Conservation (phyloP, 2,888 invertebrate species). For the Ryuthela nishihirai region DNA sequence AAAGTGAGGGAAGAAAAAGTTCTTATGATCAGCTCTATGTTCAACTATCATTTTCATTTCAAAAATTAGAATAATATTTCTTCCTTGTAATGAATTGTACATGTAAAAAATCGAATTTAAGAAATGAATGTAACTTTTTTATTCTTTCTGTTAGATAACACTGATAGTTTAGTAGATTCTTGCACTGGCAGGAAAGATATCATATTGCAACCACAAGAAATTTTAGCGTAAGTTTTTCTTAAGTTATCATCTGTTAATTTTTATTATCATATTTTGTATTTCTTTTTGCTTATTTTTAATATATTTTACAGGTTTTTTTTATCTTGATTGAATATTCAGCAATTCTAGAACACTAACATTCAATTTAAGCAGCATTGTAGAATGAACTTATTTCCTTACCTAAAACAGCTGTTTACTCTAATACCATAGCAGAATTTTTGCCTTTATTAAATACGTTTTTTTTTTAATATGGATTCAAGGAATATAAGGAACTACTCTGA, state of each 20-base stretch:
- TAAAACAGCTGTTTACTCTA: too few relatives aligned
- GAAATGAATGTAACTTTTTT: neutral
- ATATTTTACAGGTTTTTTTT: too few relatives aligned
- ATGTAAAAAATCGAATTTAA: neutral
- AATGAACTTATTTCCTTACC: too few relatives aligned
- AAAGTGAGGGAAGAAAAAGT: too few relatives aligned
- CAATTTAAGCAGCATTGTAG: too few relatives aligned
- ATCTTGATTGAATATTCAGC: too few relatives aligned
- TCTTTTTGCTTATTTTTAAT: slow-evolving; percentile 14
- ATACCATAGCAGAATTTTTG: too few relatives aligned
- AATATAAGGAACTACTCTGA: too few relatives aligned
- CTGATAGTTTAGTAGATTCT: slow-evolving; percentile 16
- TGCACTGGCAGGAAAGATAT: slow-evolving; percentile 42
- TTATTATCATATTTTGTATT: neutral
- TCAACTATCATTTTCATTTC: slow-evolving; percentile 25
- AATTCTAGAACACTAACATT: too few relatives aligned
- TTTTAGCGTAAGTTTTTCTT: slow-evolving; percentile 56
- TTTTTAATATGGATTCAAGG: too few relatives aligned
- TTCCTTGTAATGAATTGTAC: neutral
- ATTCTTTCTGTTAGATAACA: slow-evolving; percentile 4
- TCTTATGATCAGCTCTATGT: slow-evolving; percentile 3
- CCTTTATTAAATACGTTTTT: too few relatives aligned
- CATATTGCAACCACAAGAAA: slow-evolving; percentile 55
- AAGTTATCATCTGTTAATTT: slow-evolving; percentile 6
- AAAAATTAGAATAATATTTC: neutral